These are phyloP conservation scores for Aspidiotus destructor DNA, from an alignment of 2,888 invertebrate genomes.

Conservation along the genomic window DNA sequence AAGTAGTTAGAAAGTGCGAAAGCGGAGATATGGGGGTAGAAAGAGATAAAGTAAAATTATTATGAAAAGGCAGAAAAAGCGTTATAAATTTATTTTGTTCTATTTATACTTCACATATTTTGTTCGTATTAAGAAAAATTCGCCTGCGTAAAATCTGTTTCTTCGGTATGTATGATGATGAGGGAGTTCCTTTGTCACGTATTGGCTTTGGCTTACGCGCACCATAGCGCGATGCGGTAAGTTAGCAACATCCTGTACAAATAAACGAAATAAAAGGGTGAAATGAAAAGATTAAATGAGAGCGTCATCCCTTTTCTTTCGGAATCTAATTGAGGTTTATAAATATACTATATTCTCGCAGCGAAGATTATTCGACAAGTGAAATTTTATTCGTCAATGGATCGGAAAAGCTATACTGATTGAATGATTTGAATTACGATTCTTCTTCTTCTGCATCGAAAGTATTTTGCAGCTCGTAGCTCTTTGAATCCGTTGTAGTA, in stretches of 20 bases:
- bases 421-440: constrained; percentile 17
- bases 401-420: constrained; percentile 23
- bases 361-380: constrained; percentile 21
- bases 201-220: no score
- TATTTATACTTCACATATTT: constrained; percentile 18
- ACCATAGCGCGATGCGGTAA: no score
- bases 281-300: not conserved
- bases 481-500: no score
- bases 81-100: constrained; percentile 26
- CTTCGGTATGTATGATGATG: not conserved
- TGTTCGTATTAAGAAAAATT: constrained; percentile 28
- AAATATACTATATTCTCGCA: constrained; percentile 19
- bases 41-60: not conserved
- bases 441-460: not conserved
- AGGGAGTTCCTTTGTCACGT: constrained; percentile 13
- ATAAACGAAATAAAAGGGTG: constrained; percentile 21
- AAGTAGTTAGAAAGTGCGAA: not conserved
- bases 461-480: no score
- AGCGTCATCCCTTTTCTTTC: constrained; percentile 17
- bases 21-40: not conserved
- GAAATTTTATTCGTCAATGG: constrained; percentile 23
- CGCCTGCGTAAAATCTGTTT: constrained; percentile 18
- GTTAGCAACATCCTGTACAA: no score
- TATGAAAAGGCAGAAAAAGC: constrained; percentile 15
- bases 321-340: constrained; percentile 29